Base-by-base conservation (phyloP, 1,140 invertebrate genomes). In the Magallana angulata region DNA sequence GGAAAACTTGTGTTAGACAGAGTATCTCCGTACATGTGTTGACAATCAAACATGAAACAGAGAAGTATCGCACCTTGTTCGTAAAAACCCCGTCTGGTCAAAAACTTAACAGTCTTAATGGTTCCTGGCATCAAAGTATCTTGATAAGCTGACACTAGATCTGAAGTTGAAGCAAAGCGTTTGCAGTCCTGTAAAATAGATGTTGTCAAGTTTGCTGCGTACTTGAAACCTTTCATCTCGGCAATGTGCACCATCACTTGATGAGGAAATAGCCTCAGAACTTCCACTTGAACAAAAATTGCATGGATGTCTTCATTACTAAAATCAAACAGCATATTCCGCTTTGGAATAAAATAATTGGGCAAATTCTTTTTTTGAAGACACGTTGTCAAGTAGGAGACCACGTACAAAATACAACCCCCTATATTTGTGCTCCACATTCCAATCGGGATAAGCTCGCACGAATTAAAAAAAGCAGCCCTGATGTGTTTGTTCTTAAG, bases 321-420 rank as follows among this genome's bases (percentile, higher is more conserved):
- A 4, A 80, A 36, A 30, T 68, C 68, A 16, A 16, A 18, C n/a
- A 87, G 60, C 24, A 89, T 84, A 18, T 89, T 87, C 36, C 84
- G 80, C 24, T 81, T 30, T 30, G 24, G 62, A 57, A 89, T 86
- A 57, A 89, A 89, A 64, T 87, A 87, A 30, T 89, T 59, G 9
- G 88, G 88, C 9, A 89, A 57, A 12, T 85, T 86, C 9, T 59
- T 81, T 36, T 57, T 56, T 14, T 81, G 76, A 48, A 89, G 16
- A 12, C 83, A 56, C 7, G 30, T 1, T 30, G 56, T 36, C 57
- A 89, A 64, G 12, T 16, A 86, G 4, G 68, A 58, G 6, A 85
- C 16, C 8, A 84, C 24, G 16, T 85, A 89, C 24, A 89, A 56
- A 9, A 89, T 24, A 82, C 85, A 86, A 0, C 80, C 85, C 1